phyloP scores from a whole-genome alignment of 2,888 invertebrate species.

The Lamellibrachia satsuma region DNA sequence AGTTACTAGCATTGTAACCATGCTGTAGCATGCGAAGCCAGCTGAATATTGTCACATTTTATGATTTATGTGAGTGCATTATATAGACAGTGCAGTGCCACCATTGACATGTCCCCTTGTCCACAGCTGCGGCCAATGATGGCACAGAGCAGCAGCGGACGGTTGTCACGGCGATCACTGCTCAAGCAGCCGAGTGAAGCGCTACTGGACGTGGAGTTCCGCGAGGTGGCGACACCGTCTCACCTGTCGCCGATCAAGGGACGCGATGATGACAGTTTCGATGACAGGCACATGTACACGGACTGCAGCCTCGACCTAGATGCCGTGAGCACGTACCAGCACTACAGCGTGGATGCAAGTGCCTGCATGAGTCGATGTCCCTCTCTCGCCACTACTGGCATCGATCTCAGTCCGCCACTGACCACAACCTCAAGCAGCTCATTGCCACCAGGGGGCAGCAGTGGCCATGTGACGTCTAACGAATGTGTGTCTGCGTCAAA shows the following conservation, averaged over 20 bases:
- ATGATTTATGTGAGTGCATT: too few species aligned
- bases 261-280: not conserved
- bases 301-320: constrained; percentile 28
- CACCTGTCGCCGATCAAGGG: constrained; percentile 35
- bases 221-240: constrained; percentile 38
- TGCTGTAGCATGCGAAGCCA: too few species aligned
- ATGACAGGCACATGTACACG: constrained; percentile 21
- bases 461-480: not conserved
- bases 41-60: too few species aligned
- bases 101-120: not conserved
- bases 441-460: not conserved
- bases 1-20: too few species aligned
- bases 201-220: constrained; percentile 29
- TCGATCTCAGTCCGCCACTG: constrained; percentile 31
- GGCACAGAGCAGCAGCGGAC: constrained; percentile 24
- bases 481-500: not conserved
- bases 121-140: not conserved
- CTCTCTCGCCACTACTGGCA: constrained; percentile 28
- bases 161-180: constrained; percentile 29
- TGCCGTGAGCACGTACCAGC: constrained; percentile 33
- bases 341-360: constrained; percentile 38
- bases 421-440: not conserved
- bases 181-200: constrained; percentile 33
- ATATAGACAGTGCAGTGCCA: not conserved
- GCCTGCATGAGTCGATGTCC: constrained; percentile 29